Percentiles rank a stretch among this genome's conserved stretches.
These are phyloP conservation scores for Tridacna gigas DNA, from an alignment of 2,888 invertebrate genomes.

Conservation along the genomic window DNA sequence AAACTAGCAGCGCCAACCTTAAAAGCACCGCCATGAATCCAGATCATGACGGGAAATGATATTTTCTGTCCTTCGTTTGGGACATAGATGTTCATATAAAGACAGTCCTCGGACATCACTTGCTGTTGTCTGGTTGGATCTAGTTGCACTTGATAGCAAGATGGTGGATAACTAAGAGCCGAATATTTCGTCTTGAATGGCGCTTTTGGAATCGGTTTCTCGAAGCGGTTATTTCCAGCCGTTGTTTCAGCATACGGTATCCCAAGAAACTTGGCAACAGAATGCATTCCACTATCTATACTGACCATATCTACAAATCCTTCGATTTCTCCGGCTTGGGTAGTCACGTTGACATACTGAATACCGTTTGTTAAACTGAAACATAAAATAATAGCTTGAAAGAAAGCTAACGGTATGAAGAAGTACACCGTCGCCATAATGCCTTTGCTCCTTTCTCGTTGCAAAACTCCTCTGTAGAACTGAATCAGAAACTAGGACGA, in stretches of 20 bases:
- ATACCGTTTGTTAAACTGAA: background rate
- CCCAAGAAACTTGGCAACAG: conserved; percentile 43
- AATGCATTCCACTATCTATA: conserved; percentile 22
- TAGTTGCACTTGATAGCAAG: conserved; percentile 31
- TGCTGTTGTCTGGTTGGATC: background rate
- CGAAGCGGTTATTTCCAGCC: conserved; percentile 43
- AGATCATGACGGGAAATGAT: conserved; percentile 55
- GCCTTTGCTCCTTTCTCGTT: background rate
- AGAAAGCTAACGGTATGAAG: background rate
- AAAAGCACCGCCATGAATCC: conserved; percentile 58
- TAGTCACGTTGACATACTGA: conserved; percentile 23
- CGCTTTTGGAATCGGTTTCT: conserved; percentile 48
- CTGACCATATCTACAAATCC: conserved; percentile 25
- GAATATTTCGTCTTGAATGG: conserved; percentile 32
- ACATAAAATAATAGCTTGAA: background rate
- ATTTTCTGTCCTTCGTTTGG: conserved; percentile 27
- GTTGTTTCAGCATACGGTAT: conserved; percentile 58
- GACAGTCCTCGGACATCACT: conserved; percentile 47
- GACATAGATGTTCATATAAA: conserved; percentile 51
- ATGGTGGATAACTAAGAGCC: conserved; percentile 15
- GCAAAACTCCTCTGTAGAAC: background rate
- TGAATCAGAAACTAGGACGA: too few species aligned
- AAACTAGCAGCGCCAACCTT: conserved; percentile 25
- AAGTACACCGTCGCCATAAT: background rate
- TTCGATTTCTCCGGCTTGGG: conserved; percentile 45